A percentile compares a stretch with the other conserved stretches of the same genome.
Conservation (phyloP, 2,113 vertebrate species). For the Neogale vison region DNA sequence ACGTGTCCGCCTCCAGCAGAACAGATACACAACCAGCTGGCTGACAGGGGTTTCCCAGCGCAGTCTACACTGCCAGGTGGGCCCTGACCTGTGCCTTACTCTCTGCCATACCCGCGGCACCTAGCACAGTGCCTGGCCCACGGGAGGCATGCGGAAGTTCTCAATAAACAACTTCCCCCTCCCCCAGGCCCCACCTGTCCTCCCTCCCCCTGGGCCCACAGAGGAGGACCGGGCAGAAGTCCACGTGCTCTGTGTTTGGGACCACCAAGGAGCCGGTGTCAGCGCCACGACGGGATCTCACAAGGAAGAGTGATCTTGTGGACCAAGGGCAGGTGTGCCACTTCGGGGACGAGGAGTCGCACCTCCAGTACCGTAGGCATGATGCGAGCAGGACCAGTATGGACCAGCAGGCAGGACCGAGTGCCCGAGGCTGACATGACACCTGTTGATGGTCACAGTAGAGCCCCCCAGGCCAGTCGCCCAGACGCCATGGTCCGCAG, state of each 20-base stretch:
- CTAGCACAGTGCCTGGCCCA: neutral
- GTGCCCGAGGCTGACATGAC: fast-evolving
- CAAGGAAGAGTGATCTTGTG: fast-evolving
- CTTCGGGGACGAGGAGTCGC: neutral
- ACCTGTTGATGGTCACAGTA: fast-evolving
- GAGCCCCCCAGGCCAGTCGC: neutral
- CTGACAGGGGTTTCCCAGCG: neutral
- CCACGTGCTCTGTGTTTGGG: fast-evolving
- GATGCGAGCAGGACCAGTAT: neutral
- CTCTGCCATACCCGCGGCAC: neutral
- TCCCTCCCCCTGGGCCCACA: fast-evolving
- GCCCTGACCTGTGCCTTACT: neutral
- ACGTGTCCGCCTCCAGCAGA: neutral
- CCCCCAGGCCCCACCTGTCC: neutral
- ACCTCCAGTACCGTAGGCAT: neutral
- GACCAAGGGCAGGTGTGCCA: neutral
- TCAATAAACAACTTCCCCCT: neutral
- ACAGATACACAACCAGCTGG: neutral
- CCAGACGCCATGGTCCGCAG: neutral
- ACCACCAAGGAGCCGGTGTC: neutral
- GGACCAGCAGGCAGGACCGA: fast-evolving
- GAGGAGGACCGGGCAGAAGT: fast-evolving
- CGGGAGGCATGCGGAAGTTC: neutral
- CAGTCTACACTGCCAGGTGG: neutral
- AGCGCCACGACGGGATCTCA: neutral